These are phyloP conservation scores for Sebastes minor DNA, from an alignment of 2,797 vertebrate species.

Conservation along the genomic window DNA sequence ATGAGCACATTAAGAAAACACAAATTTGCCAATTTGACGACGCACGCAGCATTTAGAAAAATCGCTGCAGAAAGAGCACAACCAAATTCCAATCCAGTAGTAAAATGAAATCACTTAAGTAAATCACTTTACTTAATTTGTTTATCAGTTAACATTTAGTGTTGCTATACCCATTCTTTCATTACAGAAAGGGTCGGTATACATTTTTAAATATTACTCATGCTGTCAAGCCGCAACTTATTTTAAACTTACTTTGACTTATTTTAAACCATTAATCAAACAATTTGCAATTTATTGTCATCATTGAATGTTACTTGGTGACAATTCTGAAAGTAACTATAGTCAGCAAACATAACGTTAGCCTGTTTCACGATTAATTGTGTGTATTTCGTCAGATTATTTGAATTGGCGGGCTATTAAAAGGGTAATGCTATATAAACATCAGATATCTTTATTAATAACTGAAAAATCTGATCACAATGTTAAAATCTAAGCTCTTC, in stretches of 20 bases:
- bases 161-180: not conserved
- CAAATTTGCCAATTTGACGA: not conserved
- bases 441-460: too few relatives aligned
- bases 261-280: too few relatives aligned
- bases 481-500: too few relatives aligned
- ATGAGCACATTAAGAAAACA: not conserved
- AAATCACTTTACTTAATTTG: too few relatives aligned
- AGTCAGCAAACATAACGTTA: not conserved
- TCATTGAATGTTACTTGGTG: not conserved
- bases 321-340: not conserved
- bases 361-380: not conserved
- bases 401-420: too few relatives aligned
- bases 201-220: rapidly evolving
- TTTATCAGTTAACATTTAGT: too few relatives aligned
- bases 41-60: not conserved
- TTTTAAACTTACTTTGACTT: too few relatives aligned
- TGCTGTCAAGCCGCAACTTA: not conserved
- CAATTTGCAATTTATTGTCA: not conserved
- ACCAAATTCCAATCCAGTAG: not conserved
- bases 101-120: too few relatives aligned
- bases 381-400: not conserved
- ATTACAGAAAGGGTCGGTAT: not conserved
- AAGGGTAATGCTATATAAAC: rapidly evolving
- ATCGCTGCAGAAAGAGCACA: not conserved
- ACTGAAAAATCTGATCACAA: too few relatives aligned